Evolutionary conservation across 2,888 invertebrate genomes (phyloP).

Genomic region (Drosophila greeni): DNA sequence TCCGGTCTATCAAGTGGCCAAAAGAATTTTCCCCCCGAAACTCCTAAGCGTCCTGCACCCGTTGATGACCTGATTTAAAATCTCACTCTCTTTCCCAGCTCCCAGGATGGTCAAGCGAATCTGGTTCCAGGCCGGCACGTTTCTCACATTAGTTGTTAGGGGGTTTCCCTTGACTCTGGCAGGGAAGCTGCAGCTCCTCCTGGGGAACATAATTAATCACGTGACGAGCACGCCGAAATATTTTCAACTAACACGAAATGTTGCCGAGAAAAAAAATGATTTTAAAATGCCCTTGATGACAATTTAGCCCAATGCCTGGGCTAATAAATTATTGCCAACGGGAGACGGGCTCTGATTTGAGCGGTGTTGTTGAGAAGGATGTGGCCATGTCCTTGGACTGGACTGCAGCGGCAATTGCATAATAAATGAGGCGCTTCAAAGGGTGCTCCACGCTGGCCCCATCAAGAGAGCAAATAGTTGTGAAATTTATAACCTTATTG

Average conservation of each 20-base stretch:
- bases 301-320: constrained; percentile 53
- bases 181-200: neutral
- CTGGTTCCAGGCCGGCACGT: constrained; percentile 33
- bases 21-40: constrained; percentile 4
- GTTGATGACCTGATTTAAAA: constrained; percentile 15
- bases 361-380: neutral
- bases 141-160: constrained; percentile 54
- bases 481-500: constrained; percentile 66
- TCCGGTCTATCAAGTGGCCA: constrained; percentile 2
- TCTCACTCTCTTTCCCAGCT: neutral
- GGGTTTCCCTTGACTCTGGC: neutral
- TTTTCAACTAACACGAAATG: constrained; percentile 37
- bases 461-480: constrained; percentile 33
- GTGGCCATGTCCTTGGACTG: neutral
- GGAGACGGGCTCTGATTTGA: constrained; percentile 24
- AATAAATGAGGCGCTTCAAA: constrained; percentile 64
- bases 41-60: constrained; percentile 2
- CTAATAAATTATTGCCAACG: constrained; percentile 53
- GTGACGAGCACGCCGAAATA: constrained; percentile 43
- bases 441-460: constrained; percentile 18
- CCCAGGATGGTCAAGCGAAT: constrained; percentile 21
- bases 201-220: constrained; percentile 44
- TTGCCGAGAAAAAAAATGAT: constrained; percentile 37
- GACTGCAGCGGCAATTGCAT: constrained; percentile 60
- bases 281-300: constrained; percentile 59